Conservation (phyloP, 2,888 invertebrate species). For the Sinotaia quadrata region DNA sequence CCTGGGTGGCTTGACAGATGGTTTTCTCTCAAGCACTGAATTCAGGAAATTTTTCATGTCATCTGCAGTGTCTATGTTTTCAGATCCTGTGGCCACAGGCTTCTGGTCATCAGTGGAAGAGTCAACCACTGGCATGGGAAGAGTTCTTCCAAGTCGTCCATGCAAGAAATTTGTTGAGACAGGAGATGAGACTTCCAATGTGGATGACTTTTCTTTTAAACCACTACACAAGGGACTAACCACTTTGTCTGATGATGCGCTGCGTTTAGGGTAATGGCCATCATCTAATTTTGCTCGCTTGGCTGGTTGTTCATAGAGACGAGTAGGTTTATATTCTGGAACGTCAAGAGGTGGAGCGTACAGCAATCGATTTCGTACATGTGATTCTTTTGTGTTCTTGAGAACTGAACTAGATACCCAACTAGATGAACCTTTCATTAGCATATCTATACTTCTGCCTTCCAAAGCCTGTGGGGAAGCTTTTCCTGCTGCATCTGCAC, state of each 20-base stretch:
- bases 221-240: neutral
- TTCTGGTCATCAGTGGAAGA: constrained; percentile 26
- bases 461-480: too few species aligned
- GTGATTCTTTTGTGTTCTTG: constrained; percentile 17
- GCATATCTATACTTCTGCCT: too few species aligned
- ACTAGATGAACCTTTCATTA: too few species aligned
- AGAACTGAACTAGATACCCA: neutral
- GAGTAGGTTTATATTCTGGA: constrained; percentile 26
- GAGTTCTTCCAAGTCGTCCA: constrained; percentile 9
- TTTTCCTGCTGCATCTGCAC: too few species aligned
- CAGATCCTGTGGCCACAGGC: constrained; percentile 6
- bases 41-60: constrained; percentile 48
- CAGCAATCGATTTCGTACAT: neutral
- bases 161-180: neutral
- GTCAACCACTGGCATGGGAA: constrained; percentile 20
- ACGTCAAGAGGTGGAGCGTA: constrained; percentile 18
- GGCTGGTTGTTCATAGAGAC: constrained; percentile 6
- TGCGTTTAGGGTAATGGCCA: constrained; percentile 6
- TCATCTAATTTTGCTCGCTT: constrained; percentile 21
- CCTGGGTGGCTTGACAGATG: constrained; percentile 21
- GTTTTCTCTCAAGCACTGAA: constrained; percentile 19
- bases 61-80: constrained; percentile 37
- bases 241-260: neutral
- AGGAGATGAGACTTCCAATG: neutral
- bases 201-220: neutral